These are phyloP conservation scores for Acyrthosiphon pisum DNA, from an alignment of 1,140 invertebrate species.

Conservation along the genomic window DNA sequence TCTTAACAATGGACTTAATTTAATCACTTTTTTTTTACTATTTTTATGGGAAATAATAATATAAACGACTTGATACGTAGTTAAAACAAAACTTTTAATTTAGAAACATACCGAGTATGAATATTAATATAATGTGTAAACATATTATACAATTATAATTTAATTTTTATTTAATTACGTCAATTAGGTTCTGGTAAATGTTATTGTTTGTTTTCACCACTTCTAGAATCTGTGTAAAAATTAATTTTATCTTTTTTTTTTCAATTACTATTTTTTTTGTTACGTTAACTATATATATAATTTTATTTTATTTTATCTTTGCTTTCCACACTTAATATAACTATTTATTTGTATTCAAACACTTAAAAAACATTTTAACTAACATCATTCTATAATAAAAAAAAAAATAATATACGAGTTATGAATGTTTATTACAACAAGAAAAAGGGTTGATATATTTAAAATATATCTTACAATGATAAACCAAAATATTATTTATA, in stretches of 20 bases:
- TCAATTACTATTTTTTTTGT: not conserved
- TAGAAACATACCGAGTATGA: not conserved
- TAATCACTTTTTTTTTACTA: not conserved
- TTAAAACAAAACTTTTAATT: not conserved
- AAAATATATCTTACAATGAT: not conserved
- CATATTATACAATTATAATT: not conserved
- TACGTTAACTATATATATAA: not conserved
- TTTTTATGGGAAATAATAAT: not conserved
- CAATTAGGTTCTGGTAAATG: not conserved
- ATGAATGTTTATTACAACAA: not conserved
- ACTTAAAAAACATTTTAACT: not conserved
- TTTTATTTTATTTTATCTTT: not conserved
- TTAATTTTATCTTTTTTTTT: not conserved
- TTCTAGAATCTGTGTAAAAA: slow-evolving; percentile 13
- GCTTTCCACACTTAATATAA: not conserved
- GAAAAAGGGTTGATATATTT: not conserved
- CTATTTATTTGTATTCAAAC: not conserved
- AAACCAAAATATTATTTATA: not conserved
- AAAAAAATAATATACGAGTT: not conserved
- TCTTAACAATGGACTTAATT: not conserved
- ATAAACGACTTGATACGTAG: not conserved
- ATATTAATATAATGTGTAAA: not conserved
- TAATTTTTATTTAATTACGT: not conserved
- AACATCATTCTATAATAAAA: slow-evolving; percentile 21
- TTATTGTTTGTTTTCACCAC: not conserved